A percentile compares a stretch with the other conserved stretches of the same genome.
phyloP scores from a whole-genome alignment of 2,888 invertebrate species.

The Cryptus armator region DNA sequence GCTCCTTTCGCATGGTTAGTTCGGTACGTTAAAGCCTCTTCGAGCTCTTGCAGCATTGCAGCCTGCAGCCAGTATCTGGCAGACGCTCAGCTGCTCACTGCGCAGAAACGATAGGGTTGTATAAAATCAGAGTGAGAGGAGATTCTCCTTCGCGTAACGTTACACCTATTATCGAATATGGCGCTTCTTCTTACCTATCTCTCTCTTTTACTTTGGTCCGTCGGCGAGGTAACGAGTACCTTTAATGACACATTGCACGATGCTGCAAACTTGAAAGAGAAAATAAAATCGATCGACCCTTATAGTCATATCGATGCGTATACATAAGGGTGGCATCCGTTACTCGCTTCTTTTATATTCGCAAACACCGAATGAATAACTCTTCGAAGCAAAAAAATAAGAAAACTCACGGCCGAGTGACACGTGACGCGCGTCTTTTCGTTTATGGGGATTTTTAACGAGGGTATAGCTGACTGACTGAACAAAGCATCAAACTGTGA shows the following conservation, averaged over 20 bases:
- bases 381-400: neutral
- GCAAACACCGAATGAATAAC: neutral
- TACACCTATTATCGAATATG: conserved; percentile 52
- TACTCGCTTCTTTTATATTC: neutral
- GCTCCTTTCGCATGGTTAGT: conserved; percentile 1
- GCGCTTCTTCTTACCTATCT: conserved; percentile 24
- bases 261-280: conserved; percentile 45
- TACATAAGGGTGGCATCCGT: neutral
- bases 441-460: conserved; percentile 6
- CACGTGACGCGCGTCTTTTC: conserved; percentile 2
- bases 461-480: neutral
- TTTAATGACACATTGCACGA: conserved; percentile 45
- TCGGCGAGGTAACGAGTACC: conserved; percentile 20
- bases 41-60: neutral
- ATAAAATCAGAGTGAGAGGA: neutral
- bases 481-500: neutral
- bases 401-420: neutral
- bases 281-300: conserved; percentile 24
- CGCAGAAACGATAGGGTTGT: conserved; percentile 1
- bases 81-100: neutral
- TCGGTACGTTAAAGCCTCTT: neutral
- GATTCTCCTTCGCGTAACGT: conserved; percentile 42
- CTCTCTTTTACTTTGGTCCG: neutral
- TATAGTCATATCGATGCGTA: neutral
- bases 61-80: neutral